phyloP scores from a whole-genome alignment of 2,888 invertebrate genomes.

The Acleris holmiana region DNA sequence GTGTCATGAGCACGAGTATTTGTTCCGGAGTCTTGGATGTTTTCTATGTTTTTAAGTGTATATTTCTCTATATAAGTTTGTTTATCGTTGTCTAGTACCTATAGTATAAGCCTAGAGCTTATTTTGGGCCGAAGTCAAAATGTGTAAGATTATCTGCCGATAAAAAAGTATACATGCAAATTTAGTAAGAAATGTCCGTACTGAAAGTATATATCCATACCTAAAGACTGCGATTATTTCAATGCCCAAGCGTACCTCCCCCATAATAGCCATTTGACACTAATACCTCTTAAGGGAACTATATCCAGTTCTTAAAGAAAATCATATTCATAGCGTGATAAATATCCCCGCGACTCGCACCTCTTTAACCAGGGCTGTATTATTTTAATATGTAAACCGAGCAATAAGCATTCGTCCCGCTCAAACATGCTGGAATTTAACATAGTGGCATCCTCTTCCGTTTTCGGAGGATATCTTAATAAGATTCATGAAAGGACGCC shows the following conservation, averaged over 20 bases:
- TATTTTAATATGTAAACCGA: conserved; percentile 83
- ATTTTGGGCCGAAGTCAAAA: no score
- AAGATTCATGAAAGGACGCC: conserved; percentile 93
- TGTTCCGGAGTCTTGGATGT: no score
- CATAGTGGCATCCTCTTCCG: conserved; percentile 65
- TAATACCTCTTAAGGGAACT: conserved; percentile 67
- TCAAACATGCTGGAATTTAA: conserved; percentile 43
- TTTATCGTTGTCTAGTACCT: no score
- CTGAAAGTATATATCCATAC: neutral
- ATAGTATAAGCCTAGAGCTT: no score
- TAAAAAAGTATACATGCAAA: no score
- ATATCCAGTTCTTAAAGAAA: conserved; percentile 78
- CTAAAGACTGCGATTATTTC: conserved; percentile 11
- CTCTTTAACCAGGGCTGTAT: conserved; percentile 80
- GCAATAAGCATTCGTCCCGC: conserved; percentile 51
- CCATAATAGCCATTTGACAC: conserved; percentile 59
- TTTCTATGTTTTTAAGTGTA: no score
- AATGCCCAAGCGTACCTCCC: conserved; percentile 42
- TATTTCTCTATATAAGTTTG: no score
- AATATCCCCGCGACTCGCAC: conserved; percentile 71
- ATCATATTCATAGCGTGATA: conserved; percentile 83
- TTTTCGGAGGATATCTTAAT: conserved; percentile 90
- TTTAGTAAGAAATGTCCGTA: no score
- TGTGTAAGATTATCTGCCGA: no score
- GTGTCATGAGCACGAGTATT: no score